Base-by-base conservation (phyloP, 2,113 vertebrate genomes). In the Vulpes vulpes region DNA sequence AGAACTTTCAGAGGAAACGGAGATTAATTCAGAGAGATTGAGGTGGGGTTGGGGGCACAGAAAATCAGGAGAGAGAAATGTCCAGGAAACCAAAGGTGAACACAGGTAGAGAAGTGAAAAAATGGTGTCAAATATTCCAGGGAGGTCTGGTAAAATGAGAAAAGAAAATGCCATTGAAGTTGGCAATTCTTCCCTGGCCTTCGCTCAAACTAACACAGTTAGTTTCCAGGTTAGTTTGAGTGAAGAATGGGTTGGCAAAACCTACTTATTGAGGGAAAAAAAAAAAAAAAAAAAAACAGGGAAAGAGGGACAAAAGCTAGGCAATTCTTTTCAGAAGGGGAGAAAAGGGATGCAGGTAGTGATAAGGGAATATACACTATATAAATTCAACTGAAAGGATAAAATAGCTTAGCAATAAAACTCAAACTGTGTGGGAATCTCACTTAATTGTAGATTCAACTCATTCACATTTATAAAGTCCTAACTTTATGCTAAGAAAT, bases 401-500 rank as follows among this genome's bases (percentile, higher is more conserved):
- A 92, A 96, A 90, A 95, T 84, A 92, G 67, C 88, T 94, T 92
- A 96, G 76, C 84, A 84, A n/a, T 64, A 80, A 96, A 95, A 95
- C 64, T 91, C 64, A 88, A 96, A 64, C 67, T 97, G 49, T 76
- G 65, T 83, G 62, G 17, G 80, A 94, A 84, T 92, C 32, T 90
- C 32, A 35, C 35, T 35, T 35, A 96, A 96, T 88, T 97, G 94
- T 93, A 91, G 27, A 97, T 94, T 91, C 91, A 91, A 93, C 76
- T 96, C 67, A 96, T 93, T 97, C 65, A 91, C 78, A 88, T 96
- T 97, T 94, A 90, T 95, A 89, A 95, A 97, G 82, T 79, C 89
- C 78, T 94, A 91, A 97, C 71, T 97, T 92, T 82, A 91, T 73
- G 65, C 76, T 91, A 60, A 95, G 85, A 96, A 93, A 71, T 93